Evolutionary conservation across 2,113 vertebrate genomes (phyloP).

Genomic region (Daubentonia madagascariensis): DNA sequence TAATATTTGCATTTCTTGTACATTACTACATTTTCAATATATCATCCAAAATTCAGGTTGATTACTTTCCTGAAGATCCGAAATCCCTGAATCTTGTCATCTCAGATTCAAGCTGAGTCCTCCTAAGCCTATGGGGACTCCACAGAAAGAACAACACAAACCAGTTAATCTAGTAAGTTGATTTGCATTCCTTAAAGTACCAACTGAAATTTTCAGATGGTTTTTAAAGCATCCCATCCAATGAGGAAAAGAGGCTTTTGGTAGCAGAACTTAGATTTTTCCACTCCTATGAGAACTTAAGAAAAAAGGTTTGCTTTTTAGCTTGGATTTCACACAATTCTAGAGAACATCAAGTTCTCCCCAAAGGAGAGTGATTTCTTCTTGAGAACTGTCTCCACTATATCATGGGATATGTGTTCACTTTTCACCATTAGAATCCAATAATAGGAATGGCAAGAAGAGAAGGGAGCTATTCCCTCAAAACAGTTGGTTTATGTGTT

Average conservation of each 20-base stretch:
- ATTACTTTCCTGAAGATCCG: not conserved
- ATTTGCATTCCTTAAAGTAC: conserved; percentile 5
- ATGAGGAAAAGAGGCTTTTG: not conserved
- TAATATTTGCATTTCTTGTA: conserved; percentile 11
- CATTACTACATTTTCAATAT: not conserved
- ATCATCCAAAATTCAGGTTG: conserved; percentile 9
- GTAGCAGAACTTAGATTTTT: not conserved
- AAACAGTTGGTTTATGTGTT: conserved; percentile 57
- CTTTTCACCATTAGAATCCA: conserved; percentile 24
- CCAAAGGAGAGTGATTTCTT: not conserved
- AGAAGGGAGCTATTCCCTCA: conserved; percentile 30
- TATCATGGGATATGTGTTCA: not conserved
- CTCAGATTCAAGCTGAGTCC: not conserved
- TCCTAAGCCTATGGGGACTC: not conserved
- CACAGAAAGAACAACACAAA: not conserved
- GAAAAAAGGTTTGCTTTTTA: not conserved
- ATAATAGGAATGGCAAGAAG: conserved; percentile 21
- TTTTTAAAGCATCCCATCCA: not conserved
- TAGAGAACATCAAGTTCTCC: not conserved
- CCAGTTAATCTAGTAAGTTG: not conserved
- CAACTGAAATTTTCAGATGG: not conserved
- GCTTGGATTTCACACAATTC: not conserved
- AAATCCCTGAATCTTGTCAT: conserved; percentile 14
- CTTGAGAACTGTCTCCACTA: not conserved
- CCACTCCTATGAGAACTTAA: not conserved